These are phyloP conservation scores for Caenorhabditis sulstoni DNA, from an alignment of 2,888 invertebrate species.

Conservation along the genomic window DNA sequence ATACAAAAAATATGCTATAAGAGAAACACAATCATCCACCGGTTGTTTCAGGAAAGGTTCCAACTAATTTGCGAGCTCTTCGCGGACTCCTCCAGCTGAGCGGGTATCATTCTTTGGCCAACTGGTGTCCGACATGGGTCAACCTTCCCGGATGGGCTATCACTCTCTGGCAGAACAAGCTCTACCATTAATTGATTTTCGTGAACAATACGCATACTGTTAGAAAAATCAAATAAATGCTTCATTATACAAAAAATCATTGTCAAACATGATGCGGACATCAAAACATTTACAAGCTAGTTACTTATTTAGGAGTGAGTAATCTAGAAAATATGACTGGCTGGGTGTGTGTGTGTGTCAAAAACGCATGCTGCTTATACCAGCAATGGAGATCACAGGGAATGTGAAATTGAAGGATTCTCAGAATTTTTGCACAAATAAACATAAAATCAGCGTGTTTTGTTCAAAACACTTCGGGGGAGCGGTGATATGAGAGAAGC, in stretches of 20 bases:
- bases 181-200: slow-evolving; percentile 28
- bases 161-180: slow-evolving; percentile 62
- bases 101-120: slow-evolving; percentile 47
- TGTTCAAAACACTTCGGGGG: background rate
- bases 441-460: slow-evolving; percentile 12
- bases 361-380: slow-evolving; percentile 34
- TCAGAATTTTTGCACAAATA: slow-evolving; percentile 16
- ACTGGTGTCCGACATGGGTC: slow-evolving; percentile 57
- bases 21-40: no score
- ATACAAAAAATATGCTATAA: no score
- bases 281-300: slow-evolving; percentile 1
- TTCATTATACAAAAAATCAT: no score
- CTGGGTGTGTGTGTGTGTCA: slow-evolving; percentile 7
- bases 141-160: slow-evolving; percentile 63
- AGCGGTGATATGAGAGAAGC: slow-evolving; percentile 35
- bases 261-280: background rate
- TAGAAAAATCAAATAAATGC: background rate
- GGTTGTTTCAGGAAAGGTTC: slow-evolving; percentile 59
- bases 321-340: slow-evolving; percentile 4
- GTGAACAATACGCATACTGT: background rate
- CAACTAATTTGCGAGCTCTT: slow-evolving; percentile 58
- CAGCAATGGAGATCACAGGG: slow-evolving; percentile 59
- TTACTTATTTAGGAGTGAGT: background rate
- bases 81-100: slow-evolving; percentile 54
- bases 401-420: slow-evolving; percentile 24